A percentile compares a stretch with the other conserved stretches of the same genome.
Evolutionary conservation across 2,888 invertebrate genomes (phyloP).

Genomic region (Pristionchus japonicus): DNA sequence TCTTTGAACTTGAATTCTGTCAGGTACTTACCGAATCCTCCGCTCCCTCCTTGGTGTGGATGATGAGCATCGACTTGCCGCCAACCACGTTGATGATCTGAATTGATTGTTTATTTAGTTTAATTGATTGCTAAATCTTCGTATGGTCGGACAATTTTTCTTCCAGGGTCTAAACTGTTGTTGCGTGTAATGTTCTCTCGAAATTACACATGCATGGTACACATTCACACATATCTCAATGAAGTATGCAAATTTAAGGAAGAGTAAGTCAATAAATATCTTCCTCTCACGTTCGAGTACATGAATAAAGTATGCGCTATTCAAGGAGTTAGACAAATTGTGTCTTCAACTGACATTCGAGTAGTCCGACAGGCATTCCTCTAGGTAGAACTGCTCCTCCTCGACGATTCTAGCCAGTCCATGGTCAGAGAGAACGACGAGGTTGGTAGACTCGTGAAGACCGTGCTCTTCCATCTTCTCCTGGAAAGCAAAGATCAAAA

Average conservation of each 20-base stretch:
- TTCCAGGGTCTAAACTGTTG: too few species aligned
- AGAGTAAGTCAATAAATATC: too few species aligned
- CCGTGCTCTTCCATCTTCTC: slow-evolving; percentile 64
- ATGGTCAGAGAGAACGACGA: slow-evolving; percentile 72
- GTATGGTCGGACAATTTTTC: too few species aligned
- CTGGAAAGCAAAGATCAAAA: slow-evolving; percentile 47
- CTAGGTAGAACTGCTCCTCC: slow-evolving; percentile 73
- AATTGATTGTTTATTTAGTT: background rate
- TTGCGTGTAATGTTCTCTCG: too few species aligned
- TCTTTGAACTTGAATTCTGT: background rate
- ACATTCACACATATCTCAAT: too few species aligned
- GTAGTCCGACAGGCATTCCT: slow-evolving; percentile 72
- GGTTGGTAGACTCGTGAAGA: slow-evolving; percentile 69
- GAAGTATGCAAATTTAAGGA: too few species aligned
- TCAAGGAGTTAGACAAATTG: too few species aligned
- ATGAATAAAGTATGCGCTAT: too few species aligned
- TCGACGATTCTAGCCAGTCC: slow-evolving; percentile 68
- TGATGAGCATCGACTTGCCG: slow-evolving; percentile 69
- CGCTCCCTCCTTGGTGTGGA: slow-evolving; percentile 69
- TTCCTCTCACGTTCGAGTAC: too few species aligned
- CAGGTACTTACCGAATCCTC: slow-evolving; percentile 62
- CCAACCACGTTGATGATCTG: slow-evolving; percentile 70
- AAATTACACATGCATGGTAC: too few species aligned
- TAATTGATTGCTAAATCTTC: too few species aligned
- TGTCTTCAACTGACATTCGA: slow-evolving; percentile 54